Percentiles rank a stretch among this genome's conserved stretches.
These are phyloP conservation scores for Lasiommata megera DNA, from an alignment of 2,888 invertebrate species.

Conservation along the genomic window DNA sequence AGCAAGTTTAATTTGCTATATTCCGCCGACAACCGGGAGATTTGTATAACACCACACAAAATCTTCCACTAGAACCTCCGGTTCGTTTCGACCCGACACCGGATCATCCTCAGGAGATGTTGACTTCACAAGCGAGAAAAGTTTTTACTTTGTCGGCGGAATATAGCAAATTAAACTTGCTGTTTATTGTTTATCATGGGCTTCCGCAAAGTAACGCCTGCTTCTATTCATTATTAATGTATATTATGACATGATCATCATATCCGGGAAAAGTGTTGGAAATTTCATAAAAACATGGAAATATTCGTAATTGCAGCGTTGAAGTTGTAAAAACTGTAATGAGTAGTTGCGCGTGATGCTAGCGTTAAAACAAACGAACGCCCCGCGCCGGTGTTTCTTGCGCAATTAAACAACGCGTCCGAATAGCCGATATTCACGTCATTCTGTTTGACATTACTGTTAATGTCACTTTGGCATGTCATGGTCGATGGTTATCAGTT, in stretches of 20 bases:
- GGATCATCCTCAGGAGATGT: too few relatives aligned
- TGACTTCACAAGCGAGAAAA: too few relatives aligned
- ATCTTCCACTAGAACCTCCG: too few relatives aligned
- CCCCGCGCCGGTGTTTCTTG: constrained; percentile 53
- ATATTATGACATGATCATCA: background rate
- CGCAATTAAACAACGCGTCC: constrained; percentile 64
- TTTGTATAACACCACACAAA: too few relatives aligned
- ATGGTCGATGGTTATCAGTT: constrained; percentile 55
- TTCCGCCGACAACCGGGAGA: too few relatives aligned
- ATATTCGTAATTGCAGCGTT: constrained; percentile 8
- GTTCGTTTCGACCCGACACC: too few relatives aligned
- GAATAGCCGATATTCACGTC: constrained; percentile 67
- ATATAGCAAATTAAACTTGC: too few relatives aligned
- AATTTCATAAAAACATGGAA: constrained; percentile 3
- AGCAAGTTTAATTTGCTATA: too few relatives aligned
- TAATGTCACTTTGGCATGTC: constrained; percentile 78
- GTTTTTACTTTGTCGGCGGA: too few relatives aligned
- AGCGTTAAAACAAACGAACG: constrained; percentile 29
- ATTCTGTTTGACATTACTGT: constrained; percentile 74
- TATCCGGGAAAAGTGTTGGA: constrained; percentile 1
- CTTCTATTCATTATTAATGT: too few relatives aligned
- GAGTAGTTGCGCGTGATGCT: constrained; percentile 26
- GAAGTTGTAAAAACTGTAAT: constrained; percentile 17
- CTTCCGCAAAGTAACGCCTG: too few relatives aligned
- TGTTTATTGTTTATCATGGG: too few relatives aligned